Base-by-base conservation (phyloP, 2,797 vertebrate genomes). In the Graptemys geographica region DNA sequence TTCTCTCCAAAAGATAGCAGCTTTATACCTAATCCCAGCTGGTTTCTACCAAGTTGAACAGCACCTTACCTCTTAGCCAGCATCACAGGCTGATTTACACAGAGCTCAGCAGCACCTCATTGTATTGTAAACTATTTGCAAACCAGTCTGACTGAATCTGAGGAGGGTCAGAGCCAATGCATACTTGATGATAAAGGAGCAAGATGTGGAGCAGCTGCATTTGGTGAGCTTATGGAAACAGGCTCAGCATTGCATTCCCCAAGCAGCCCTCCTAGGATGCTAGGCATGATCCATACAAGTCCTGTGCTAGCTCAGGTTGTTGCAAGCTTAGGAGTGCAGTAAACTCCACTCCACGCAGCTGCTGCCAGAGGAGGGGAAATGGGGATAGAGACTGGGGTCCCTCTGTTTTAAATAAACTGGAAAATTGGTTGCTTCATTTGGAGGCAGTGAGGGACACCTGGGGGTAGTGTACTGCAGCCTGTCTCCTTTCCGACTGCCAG, bases 141-240 rank as follows among this genome's bases (percentile, higher is more conserved):
- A 3, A 47, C 13, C 10, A 15, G 23, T 28, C 56, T 85, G 69
- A 31, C 44, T 6, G 44, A 16, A 33, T 52, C 28, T 2, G 51
- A 16, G 5, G 0, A 0, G 9, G 11, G 49, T 23, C 72, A 12
- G 31, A 10, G 13, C 41, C 51, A 1, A 5, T 0, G 5, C 4
- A 1, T 28, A 13, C 21, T 7, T 84, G 74, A 13, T 3, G 1
- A 5, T 31, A 21, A 72, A 72, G 69, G 44, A 78, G 13, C 74
- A 78, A 47, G 44, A 31, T 31, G 8, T 7, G 27, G 31, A 79
- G 56, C 76, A 49, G 47, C 76, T 49, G 65, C 27, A 8, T 37
- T 62, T 89, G 0, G 12, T 1, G 0, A 65, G 11, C 15, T 27
- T 49, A 11, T 28, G 44, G 74, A 12, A 47, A 47, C 41, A 76